Conservation (phyloP, 2,113 vertebrate genomes). For the Megaptera novaeangliae region DNA sequence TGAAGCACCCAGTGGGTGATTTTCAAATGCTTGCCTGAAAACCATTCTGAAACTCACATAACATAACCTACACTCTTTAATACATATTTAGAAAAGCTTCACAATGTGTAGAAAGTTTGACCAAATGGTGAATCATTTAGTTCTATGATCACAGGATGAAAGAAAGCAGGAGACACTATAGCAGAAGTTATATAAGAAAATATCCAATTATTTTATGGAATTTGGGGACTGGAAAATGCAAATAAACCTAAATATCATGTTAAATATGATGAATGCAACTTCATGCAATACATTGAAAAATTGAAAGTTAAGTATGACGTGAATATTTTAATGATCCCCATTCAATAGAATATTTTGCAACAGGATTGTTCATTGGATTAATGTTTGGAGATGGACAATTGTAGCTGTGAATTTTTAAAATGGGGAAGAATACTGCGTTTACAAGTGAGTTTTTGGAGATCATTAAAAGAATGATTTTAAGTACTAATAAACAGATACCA, state of each 20-base stretch:
- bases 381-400: not conserved
- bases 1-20: not conserved
- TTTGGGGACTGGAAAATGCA: not conserved
- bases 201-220: not conserved
- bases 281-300: not conserved
- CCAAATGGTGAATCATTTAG: not conserved
- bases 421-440: not conserved
- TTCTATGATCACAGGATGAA: not conserved
- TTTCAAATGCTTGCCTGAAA: not conserved
- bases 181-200: not conserved
- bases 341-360: constrained; percentile 18
- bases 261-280: not conserved
- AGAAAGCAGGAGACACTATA: not conserved
- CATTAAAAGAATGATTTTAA: not conserved
- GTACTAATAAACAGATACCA: not conserved
- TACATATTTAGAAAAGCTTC: not conserved
- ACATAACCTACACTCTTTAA: not conserved
- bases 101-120: not conserved
- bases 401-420: not conserved
- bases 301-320: not conserved
- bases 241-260: not conserved
- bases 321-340: not conserved
- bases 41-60: not conserved
- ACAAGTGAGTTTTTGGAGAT: not conserved
- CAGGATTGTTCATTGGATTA: not conserved